These are phyloP conservation scores for Drosophila nr. medialis DNA, from an alignment of 2,888 invertebrate species.

Conservation along the genomic window DNA sequence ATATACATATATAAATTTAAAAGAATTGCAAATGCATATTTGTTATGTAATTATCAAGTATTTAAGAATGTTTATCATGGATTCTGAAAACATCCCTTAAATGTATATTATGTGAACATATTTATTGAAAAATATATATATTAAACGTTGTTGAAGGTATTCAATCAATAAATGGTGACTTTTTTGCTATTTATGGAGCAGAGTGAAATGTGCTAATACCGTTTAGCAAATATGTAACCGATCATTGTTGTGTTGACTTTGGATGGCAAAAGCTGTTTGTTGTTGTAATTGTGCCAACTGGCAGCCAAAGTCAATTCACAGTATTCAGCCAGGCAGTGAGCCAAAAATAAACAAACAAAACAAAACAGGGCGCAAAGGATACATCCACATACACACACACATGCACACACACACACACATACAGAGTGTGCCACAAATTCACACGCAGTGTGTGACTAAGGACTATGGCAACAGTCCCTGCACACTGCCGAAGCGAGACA, in stretches of 20 bases:
- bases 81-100: background rate
- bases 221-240: conserved; percentile 57
- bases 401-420: conserved; percentile 29
- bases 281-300: conserved; percentile 63
- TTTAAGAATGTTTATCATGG: background rate
- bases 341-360: conserved; percentile 59
- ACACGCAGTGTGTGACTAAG: conserved; percentile 76
- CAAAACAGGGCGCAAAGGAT: conserved; percentile 49
- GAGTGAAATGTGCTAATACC: conserved; percentile 48
- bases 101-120: background rate
- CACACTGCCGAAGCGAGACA: conserved; percentile 57
- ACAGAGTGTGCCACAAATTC: conserved; percentile 64
- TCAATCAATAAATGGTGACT: conserved; percentile 5
- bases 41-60: background rate
- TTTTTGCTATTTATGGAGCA: conserved; percentile 20
- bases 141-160: background rate
- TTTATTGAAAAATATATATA: background rate
- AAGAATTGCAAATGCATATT: background rate
- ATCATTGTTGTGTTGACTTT: conserved; percentile 77
- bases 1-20: background rate
- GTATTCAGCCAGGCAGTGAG: conserved; percentile 51
- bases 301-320: conserved; percentile 79
- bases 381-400: conserved; percentile 41
- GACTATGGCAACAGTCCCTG: conserved; percentile 45
- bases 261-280: conserved; percentile 69